Evolutionary conservation across 2,797 vertebrate species (phyloP), one percentile per base, ranked within the genome.

Genomic region (Euphonia xanthogaster): DNA sequence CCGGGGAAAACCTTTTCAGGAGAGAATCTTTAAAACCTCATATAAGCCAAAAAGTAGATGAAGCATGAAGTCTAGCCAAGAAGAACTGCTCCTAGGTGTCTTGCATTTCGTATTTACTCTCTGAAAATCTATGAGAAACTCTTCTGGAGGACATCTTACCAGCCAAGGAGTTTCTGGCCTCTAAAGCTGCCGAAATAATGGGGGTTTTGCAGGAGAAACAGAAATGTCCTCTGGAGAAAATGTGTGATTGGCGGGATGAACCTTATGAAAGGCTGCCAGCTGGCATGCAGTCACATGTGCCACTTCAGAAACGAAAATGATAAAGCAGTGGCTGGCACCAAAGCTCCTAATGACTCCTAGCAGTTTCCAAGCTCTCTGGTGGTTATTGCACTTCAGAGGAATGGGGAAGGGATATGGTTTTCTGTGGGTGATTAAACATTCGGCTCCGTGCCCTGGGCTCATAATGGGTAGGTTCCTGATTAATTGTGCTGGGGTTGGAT

Each of bases 331-430:
- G 6, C n/a, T 33, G 74, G 35, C 57, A 81, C 37, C 5, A 4
- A 53, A 62, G 45, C 37, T 62, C 22, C 14, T 4, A 25, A 61
- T 40, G 39, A 85, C 39, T 87, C 18, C 22, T 18, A 58, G 18
- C 35, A 25, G 10, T 58, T 62, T 31, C 70, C 37, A 53, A 81
- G 30, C 58, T 50, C 84, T 71, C 35, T 2, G 3, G 39, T 8
- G 14, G 39, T 81, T 63, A 45, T 57, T 53, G 30, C 25, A 24
- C 12, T 45, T 40, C 3, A 53, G 53, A 90, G 76, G 92, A 95
- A 93, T 53, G 67, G 65, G 85, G 88, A 88, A 91, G 81, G 23
- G 24, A 53, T 73, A 51, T 7, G 15, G 33, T 24, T 90, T 82
- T 86, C 53, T 77, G 37, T 15, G 23, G 9, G 23, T 48, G 67